Evolutionary conservation across 1,140 invertebrate species (phyloP).

Genomic region (Halotydeus destructor): DNA sequence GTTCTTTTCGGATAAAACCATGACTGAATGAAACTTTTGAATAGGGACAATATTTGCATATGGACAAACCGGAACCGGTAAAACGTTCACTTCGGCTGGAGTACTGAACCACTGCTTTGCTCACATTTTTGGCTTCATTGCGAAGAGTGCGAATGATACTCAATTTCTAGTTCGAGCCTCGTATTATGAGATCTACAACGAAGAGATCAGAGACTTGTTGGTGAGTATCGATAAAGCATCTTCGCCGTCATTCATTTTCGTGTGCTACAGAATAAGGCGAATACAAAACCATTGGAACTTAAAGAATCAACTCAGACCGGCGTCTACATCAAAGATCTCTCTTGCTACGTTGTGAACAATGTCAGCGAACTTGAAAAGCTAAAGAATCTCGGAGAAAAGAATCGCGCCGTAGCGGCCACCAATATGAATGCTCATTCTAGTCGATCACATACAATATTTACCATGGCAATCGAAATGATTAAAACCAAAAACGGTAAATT

Average conservation of each 20-base stretch:
- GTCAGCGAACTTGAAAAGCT: conserved; percentile 48
- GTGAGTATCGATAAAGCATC: conserved; percentile 17
- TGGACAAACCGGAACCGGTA: conserved; percentile 53
- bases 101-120: conserved; percentile 62
- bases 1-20: neutral
- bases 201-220: conserved; percentile 53
- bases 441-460: conserved; percentile 68
- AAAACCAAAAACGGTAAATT: no score
- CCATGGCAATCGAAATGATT: conserved; percentile 52
- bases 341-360: conserved; percentile 52
- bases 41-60: conserved; percentile 51
- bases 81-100: conserved; percentile 57
- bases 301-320: conserved; percentile 57
- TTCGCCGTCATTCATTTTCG: no score
- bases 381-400: conserved; percentile 9
- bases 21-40: conserved; percentile 1
- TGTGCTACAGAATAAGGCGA: conserved; percentile 4
- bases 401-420: conserved; percentile 43
- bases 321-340: conserved; percentile 57
- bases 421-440: conserved; percentile 71
- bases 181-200: conserved; percentile 60
- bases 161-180: conserved; percentile 47
- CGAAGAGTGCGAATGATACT: conserved; percentile 42
- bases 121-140: conserved; percentile 50
- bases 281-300: conserved; percentile 25